Evolutionary conservation across 2,888 invertebrate genomes (phyloP), one percentile per base, ranked within the genome.

Genomic region (Magallana nippona): DNA sequence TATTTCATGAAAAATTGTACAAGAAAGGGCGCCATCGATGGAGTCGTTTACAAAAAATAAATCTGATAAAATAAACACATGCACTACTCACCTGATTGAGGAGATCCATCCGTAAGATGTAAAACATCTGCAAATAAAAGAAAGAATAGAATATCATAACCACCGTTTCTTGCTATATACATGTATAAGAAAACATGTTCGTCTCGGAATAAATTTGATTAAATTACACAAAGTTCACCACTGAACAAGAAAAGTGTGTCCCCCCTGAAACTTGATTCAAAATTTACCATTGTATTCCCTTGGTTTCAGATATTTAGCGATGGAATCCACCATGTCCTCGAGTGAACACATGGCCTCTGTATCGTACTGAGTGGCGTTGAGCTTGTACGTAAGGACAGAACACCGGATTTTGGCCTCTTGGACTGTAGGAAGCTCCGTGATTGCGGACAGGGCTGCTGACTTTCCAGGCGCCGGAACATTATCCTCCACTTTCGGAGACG

Each of bases 241-340:
- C 0, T 44, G 44, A 44, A 44, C 44, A 44, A 44, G 44, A 44
- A 27, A 71, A 32, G 11, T 15, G 1, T 27, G 13, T 27, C 1
- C 8, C 11, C 27, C 13, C 5, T 27, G 32, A 15, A 71, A 27
- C 32, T 27, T 71, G 19, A 56, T 78, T n/a, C 10, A 22, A 78
- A 10, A 17, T 57, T 77, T 80, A 80, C 79, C 79, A 22, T 80
- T 80, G 57, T 80, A 80, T 22, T 80, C 79, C 57, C 79, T 80
- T 56, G 79, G 79, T 58, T 80, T 80, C 22, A 71, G 71, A 27
- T 22, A 71, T 27, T 71, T 71, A 15, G 71, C 71, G 32, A 71
- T 71, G 11, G 71, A 71, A 32, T 71, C 71, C 13, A 71, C 71
- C 71, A 71, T 71, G 10, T 71, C 27, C 15, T 71, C 71, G 2